Evolutionary conservation across 2,797 vertebrate genomes (phyloP), one percentile per base, ranked within the genome.

Genomic region (Tenualosa thibaudeaui): DNA sequence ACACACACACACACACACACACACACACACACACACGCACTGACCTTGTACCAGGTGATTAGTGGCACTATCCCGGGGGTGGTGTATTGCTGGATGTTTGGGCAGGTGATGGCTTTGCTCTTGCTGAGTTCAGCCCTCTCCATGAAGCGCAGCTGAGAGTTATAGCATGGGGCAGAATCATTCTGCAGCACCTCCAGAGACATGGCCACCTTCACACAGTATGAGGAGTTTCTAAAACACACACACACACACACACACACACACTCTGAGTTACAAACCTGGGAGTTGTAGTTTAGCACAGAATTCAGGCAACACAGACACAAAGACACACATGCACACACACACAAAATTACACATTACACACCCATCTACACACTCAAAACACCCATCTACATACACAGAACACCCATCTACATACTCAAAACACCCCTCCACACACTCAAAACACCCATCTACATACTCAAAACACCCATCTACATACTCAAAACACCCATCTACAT

Each of bases 131-230:
- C 98, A 56, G 97, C 98, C 95, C 98, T 99, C 95, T 99, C 98
- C 85, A 93, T 94, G 87, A 96, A 96, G 88, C 97, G 97, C 97
- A 99, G 98, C 93, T 98, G 98, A 91, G 98, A 97, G 94, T 98
- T 99, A 96, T 97, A 99, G 94, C 98, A 99, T 85, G 97, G 95
- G 90, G 97, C 97, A 1, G 97, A 98, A 94, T 99, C 98, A 90
- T 99, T 99, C 94, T 99, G 97, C 17, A 98, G 98, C 91, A 99
- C 98, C 0, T 95, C 96, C 92, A 99, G 94, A 43, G 98, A 97
- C 96, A 99, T 99, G 92, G 98, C 99, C 90, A 99, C 98, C 94
- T 99, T 99, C 98, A 99, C 98, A 94, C 98, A 99, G 91, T 99
- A 99, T 0, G 98, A 98, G 82, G 98, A 98, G 91, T 99, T 99